Evolutionary conservation across 2,113 vertebrate species (phyloP), one percentile per base, ranked within the genome.

Genomic region (Abramis brama): DNA sequence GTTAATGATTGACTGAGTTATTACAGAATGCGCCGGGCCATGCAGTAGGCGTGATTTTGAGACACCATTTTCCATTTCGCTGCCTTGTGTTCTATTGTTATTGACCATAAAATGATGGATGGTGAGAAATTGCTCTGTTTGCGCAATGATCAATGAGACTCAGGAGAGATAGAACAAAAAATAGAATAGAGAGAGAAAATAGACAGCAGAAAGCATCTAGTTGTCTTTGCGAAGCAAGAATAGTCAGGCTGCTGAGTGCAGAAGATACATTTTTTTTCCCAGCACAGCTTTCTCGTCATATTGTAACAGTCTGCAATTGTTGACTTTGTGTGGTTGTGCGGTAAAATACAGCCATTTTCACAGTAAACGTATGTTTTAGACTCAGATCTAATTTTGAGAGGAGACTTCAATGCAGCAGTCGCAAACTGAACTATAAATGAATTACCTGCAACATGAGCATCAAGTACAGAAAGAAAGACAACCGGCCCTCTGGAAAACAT

Each of bases 111-210:
- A 82, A 47, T 88, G 79, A 85, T 79, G 80, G 55, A 75, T 50
- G 84, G 64, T 70, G 57, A 85, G 50, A 57, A 88, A 88, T n/a
- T 85, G 87, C 64, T 57, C 76, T 66, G 71, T 81, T 79, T n/a
- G 19, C 27, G 12, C 71, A 59, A 21, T 82, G 64, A 77, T 73
- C 57, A 74, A 64, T 55, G 57, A 68, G 74, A 47, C 75, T 59
- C 74, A 50, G 25, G 36, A 70, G 21, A 55, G 62, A 66, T n/a
- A 23, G 75, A 85, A 33, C 23, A 82, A 71, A 75, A 25, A 70
- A 47, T 70, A 82, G 64, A 45, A 71, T 7, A 70, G 2, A 60
- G 23, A 39, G 36, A 36, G 27, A 85, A 70, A 79, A 79, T 27
- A 77, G 30, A 75, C 8, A 47, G 62, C 25, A 68, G 39, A 82